phyloP scores from a whole-genome alignment of 2,888 invertebrate species.

The Schizaphis graminum region DNA sequence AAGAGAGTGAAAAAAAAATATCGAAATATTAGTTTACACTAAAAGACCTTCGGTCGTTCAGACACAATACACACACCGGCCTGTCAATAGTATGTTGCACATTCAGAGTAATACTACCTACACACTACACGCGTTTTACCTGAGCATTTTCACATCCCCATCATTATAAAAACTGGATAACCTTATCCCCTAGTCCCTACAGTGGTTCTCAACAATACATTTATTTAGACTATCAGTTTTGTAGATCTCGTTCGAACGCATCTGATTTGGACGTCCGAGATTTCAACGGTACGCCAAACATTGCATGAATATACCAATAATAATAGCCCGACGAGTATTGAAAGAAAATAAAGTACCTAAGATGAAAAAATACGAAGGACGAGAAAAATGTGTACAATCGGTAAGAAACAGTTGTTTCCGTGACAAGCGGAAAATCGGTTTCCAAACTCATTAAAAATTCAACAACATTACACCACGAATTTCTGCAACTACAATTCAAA shows the following conservation, averaged over 20 bases:
- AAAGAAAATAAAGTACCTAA: slow-evolving; percentile 10
- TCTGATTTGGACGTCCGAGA: neutral
- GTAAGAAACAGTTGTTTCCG: slow-evolving; percentile 11
- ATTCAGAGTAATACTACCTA: neutral
- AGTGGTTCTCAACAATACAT: slow-evolving; percentile 32
- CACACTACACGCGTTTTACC: slow-evolving; percentile 28
- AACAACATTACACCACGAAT: slow-evolving; percentile 31
- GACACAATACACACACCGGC: slow-evolving; percentile 26
- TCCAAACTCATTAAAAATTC: slow-evolving; percentile 43
- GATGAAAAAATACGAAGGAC: slow-evolving; percentile 21
- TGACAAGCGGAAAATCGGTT: slow-evolving; percentile 52
- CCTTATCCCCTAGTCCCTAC: neutral
- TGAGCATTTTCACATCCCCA: slow-evolving; percentile 15
- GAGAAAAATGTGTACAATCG: slow-evolving; percentile 33
- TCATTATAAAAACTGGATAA: neutral
- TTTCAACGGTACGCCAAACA: slow-evolving; percentile 23
- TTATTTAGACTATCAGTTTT: slow-evolving; percentile 10
- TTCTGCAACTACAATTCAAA: neutral
- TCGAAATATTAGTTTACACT: slow-evolving; percentile 42
- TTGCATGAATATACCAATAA: neutral
- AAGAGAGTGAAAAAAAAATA: slow-evolving; percentile 23
- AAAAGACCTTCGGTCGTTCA: slow-evolving; percentile 35
- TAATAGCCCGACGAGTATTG: neutral
- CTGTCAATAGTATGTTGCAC: neutral
- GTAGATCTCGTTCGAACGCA: neutral